Evolutionary conservation across 2,797 vertebrate species (phyloP).

Genomic region (Hirundo rustica): DNA sequence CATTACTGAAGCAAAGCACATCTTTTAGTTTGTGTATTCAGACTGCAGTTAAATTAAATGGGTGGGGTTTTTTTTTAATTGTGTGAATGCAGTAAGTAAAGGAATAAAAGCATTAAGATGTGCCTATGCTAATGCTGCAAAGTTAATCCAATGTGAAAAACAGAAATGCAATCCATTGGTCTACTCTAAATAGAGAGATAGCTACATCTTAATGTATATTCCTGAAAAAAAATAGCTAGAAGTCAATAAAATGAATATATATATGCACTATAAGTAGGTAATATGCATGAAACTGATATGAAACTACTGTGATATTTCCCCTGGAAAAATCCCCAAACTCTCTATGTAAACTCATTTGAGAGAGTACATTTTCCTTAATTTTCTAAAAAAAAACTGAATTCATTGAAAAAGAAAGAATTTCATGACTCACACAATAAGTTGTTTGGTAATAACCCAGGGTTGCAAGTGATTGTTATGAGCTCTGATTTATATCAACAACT

Average conservation of each 20-base stretch:
- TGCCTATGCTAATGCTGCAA: not conserved
- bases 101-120: not conserved
- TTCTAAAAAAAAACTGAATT: constrained; percentile 77
- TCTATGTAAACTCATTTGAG: constrained; percentile 84
- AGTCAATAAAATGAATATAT: not conserved
- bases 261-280: constrained; percentile 7
- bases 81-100: not conserved
- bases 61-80: accelerated
- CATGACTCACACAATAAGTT: not conserved
- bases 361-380: constrained; percentile 79
- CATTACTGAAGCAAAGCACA: not conserved
- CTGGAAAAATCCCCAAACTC: not conserved
- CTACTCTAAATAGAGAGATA: not conserved
- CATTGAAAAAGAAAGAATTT: not conserved
- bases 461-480: not conserved
- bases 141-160: constrained; percentile 17
- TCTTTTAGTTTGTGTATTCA: not conserved
- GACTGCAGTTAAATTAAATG: not conserved
- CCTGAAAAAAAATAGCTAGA: constrained; percentile 38
- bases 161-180: not conserved
- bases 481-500: not conserved
- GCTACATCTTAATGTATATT: constrained; percentile 24
- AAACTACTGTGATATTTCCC: not conserved
- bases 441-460: not conserved
- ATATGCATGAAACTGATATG: not conserved